Evolutionary conservation across 2,113 vertebrate genomes (phyloP).

Genomic region (Theropithecus gelada): DNA sequence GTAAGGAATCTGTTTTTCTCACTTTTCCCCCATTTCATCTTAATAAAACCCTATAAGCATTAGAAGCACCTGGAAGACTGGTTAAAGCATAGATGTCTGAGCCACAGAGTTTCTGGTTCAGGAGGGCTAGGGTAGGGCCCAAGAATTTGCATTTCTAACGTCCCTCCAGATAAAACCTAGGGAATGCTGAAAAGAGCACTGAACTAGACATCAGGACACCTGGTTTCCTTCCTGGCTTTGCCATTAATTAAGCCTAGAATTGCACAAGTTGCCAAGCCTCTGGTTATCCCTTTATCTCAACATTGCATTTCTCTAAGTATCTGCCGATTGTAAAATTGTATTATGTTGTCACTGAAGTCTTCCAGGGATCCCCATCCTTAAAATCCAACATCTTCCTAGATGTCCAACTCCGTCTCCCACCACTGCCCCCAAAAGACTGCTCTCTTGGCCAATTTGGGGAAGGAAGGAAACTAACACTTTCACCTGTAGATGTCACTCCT

Average conservation of each 20-base stretch:
- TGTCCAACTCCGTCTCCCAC: neutral
- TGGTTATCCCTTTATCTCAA: neutral
- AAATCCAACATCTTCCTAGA: neutral
- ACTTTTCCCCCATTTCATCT: neutral
- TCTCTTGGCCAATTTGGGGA: neutral
- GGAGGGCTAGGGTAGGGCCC: neutral
- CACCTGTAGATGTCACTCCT: neutral
- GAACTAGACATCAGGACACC: neutral
- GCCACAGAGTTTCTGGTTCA: neutral
- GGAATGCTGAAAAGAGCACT: neutral
- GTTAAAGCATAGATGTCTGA: neutral
- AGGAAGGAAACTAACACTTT: neutral
- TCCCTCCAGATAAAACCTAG: neutral
- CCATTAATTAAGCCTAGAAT: neutral
- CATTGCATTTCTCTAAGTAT: neutral
- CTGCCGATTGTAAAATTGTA: neutral
- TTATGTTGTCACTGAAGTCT: neutral
- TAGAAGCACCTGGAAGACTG: neutral
- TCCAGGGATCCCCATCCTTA: neutral
- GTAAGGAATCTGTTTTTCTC: neutral
- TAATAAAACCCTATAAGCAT: constrained; percentile 5
- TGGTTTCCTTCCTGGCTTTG: neutral
- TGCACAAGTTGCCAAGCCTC: neutral
- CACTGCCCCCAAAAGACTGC: neutral
- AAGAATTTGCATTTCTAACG: constrained; percentile 16